These are phyloP conservation scores for Martes flavigula DNA, from an alignment of 2,797 vertebrate species.

Conservation along the genomic window DNA sequence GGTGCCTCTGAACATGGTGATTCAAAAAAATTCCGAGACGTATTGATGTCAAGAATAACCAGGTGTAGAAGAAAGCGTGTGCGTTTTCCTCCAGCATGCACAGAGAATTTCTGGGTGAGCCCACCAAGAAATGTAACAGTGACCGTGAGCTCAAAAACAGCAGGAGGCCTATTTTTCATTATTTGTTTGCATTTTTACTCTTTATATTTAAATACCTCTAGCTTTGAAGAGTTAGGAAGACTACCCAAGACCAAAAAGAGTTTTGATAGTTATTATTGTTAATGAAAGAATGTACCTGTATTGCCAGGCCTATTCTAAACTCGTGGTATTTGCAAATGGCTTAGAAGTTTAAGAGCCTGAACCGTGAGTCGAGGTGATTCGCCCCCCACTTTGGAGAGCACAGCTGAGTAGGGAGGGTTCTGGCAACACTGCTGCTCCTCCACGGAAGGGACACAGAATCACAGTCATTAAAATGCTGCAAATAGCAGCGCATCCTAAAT, in stretches of 20 bases:
- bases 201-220: background rate
- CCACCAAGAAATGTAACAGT: background rate
- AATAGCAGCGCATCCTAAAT: background rate
- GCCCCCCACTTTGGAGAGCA: background rate
- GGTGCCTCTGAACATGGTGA: background rate
- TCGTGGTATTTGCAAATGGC: background rate
- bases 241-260: background rate
- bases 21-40: background rate
- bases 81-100: background rate
- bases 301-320: background rate
- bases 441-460: background rate
- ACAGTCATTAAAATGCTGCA: constrained; percentile 46
- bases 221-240: constrained; percentile 8
- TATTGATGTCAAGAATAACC: background rate
- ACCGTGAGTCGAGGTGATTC: background rate
- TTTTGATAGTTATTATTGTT: background rate
- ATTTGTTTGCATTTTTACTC: background rate
- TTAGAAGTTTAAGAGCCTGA: background rate
- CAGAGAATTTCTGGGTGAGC: background rate
- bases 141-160: background rate
- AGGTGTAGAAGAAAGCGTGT: background rate
- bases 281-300: background rate
- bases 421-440: background rate
- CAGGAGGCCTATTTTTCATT: background rate
- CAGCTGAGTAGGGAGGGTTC: background rate